phyloP scores from a whole-genome alignment of 2,888 invertebrate genomes.

The Hypercompe scribonia region DNA sequence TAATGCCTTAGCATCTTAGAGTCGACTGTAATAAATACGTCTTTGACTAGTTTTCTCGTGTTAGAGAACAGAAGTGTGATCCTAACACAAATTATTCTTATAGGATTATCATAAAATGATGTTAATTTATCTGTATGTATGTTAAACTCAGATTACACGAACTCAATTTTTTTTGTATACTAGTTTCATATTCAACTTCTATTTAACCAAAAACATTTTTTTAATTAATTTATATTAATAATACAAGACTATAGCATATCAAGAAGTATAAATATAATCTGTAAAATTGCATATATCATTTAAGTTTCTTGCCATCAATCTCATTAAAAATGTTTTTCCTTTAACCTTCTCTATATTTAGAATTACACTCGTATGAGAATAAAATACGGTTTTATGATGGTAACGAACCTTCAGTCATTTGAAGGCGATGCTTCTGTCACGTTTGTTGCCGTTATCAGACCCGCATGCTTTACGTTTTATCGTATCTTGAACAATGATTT shows the following conservation, averaged over 20 bases:
- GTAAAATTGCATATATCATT: background rate
- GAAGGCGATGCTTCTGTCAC: conserved; percentile 18
- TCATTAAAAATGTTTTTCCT: background rate
- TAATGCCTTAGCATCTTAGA: background rate
- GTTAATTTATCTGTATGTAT: background rate
- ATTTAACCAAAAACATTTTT: background rate
- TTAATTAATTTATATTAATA: background rate
- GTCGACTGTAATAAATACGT: background rate
- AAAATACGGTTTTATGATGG: background rate
- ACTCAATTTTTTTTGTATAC: background rate
- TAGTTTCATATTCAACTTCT: background rate
- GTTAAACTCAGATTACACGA: background rate
- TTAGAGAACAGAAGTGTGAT: background rate
- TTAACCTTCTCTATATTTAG: background rate
- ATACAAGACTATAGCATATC: background rate
- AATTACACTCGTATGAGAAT: too few relatives aligned
- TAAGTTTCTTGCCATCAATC: background rate
- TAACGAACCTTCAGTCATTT: conserved; percentile 14
- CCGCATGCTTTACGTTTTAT: conserved; percentile 25
- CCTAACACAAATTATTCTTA: background rate
- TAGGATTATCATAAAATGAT: background rate
- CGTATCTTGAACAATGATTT: conserved; percentile 14
- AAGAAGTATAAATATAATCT: background rate
- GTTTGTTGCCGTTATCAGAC: conserved; percentile 19
- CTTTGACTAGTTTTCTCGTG: background rate